Conservation (phyloP, 2,888 invertebrate species). For the Scotopteryx bipunctaria region DNA sequence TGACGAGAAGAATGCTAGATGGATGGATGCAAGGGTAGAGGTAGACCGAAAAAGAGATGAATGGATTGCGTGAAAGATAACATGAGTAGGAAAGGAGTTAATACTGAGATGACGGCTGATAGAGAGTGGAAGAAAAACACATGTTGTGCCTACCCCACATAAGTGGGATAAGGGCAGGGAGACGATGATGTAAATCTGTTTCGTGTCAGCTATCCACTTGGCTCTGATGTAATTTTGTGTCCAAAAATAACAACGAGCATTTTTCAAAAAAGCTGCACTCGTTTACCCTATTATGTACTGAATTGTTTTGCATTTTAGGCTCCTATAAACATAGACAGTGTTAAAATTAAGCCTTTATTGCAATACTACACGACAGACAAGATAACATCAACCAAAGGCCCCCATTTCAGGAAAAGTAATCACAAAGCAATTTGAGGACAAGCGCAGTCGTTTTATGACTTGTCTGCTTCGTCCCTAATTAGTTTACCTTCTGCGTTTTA, state of each 20-base stretch:
- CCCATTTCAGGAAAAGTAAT: constrained; percentile 27
- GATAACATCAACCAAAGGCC: constrained; percentile 7
- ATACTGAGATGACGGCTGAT: no score
- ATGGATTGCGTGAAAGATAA: no score
- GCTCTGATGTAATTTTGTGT: background rate
- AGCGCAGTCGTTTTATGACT: constrained; percentile 32
- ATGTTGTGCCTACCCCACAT: no score
- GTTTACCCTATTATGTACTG: background rate
- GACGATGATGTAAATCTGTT: no score
- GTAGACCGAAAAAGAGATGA: no score
- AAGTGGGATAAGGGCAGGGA: no score
- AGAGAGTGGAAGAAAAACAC: no score
- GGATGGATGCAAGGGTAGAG: no score
- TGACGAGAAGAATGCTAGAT: no score
- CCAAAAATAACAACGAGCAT: background rate
- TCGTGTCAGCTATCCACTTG: no score
- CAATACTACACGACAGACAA: constrained; percentile 9
- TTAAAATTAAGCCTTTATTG: constrained; percentile 2
- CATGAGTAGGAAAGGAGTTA: no score
- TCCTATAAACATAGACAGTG: background rate
- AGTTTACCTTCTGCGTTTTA: constrained; percentile 8
- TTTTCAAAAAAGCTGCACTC: constrained; percentile 1
- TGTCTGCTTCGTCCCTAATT: constrained; percentile 38
- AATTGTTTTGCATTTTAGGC: background rate
- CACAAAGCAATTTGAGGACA: constrained; percentile 35